Base-by-base conservation (phyloP, 1,140 invertebrate genomes). In the Drosophila lowei region DNA sequence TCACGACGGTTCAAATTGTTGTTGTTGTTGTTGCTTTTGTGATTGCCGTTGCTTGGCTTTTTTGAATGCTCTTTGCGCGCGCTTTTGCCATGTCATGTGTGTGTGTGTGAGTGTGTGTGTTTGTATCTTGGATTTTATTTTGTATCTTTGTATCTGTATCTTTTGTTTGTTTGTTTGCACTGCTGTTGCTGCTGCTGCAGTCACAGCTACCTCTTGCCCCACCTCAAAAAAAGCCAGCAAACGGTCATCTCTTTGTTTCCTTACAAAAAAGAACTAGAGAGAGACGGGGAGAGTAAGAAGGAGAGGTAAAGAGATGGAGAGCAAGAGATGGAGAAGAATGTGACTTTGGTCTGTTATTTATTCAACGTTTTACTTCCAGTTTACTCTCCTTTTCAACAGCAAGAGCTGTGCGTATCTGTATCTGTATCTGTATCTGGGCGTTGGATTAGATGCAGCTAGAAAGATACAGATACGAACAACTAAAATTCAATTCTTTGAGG, bases 301-400 rank as follows among this genome's bases (percentile, higher is more conserved):
- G 28, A 52, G 18, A 43, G 41, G 11, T 4, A 4, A 4, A 18
- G 16, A 18, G 16, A 18, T 18, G 25, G 47, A 44, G 18, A 52
- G 23, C 13, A 9, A 21, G 15, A 21, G 41, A 23, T 42, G 42
- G 21, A 48, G 38, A 15, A 38, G 55, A 57, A 67, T 64, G 72
- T 71, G 62, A 63, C 71, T 72, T 38, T 47, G 41, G 50, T 47
- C 57, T 60, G 63, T 80, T 86, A 88, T 86, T 88, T 86, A 81
- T 86, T 88, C 79, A 88, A 72, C 62, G 76, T 77, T 59, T 79
- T 68, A 58, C 67, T 67, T 68, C 79, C 54, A 74, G 81, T 78
- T 86, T 88, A 81, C 81, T 86, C 83, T 86, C 74, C 81, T 88
- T 88, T 86, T 86, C 80, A 83, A 43, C 77, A 61, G 61, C 77